Base-by-base conservation (phyloP, 1,140 invertebrate genomes). In the Orchestia grillus region DNA sequence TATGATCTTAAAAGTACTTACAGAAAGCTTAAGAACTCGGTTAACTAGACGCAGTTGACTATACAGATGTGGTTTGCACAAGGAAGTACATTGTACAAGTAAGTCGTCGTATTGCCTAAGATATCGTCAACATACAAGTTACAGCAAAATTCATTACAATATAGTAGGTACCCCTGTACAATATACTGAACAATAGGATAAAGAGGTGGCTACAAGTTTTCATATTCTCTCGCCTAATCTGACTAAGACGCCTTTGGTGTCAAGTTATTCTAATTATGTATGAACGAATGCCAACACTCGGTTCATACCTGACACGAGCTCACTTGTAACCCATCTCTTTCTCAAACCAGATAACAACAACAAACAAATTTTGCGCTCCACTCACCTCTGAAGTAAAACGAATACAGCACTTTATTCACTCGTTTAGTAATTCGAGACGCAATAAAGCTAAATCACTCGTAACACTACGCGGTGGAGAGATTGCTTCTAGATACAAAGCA, bases 221-320 rank as follows among this genome's bases (percentile, higher is more conserved):
- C 92, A 45, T 47, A 47, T 47, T 45, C 43, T 45, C 92, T 94
- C 36, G 44, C 92, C 92, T 94, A 94, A 94, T 94, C 36, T 94
- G 92, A 94, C 92, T 94, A 94, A 94, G 44, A 94, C 92, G 92
- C 92, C 92, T 94, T 94, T 94, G 92, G 92, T 94, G 92, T 94
- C 92, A 94, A 94, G 92, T 94, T 45, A 94, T 94, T 94, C 92
- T 94, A 94, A 94, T 94, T 47, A 44, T 94, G 92, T 47, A 40
- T 45, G 92, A 94, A 94, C 92, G 44, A 94, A 94, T 94, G 92
- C 92, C 92, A 94, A 94, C 92, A 44, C 43, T 19, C 40, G 43
- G 43, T 45, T 47, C 43, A 94, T 44, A n/a, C 44, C 43, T 45
- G 41, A 94, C 92, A 94, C 92, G 92, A 94, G 44, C 44, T 45